phyloP scores from a whole-genome alignment of 1,140 invertebrate species.

The Musca domestica region DNA sequence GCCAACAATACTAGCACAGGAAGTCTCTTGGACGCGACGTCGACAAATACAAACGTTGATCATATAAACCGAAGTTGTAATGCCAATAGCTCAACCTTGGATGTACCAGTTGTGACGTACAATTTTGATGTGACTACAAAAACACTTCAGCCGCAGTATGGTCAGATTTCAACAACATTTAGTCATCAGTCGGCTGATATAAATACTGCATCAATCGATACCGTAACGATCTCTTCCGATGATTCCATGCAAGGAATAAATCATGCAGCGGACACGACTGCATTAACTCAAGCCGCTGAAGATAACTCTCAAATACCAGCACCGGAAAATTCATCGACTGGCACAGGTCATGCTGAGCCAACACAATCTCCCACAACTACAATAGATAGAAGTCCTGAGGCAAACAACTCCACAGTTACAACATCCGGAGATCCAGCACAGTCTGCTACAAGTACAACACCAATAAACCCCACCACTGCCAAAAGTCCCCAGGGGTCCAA shows the following conservation, averaged over 20 bases:
- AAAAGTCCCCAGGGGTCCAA: too few species aligned
- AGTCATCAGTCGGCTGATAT: background rate
- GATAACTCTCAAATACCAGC: too few species aligned
- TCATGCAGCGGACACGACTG: too few species aligned
- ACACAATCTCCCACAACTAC: background rate
- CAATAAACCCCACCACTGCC: too few species aligned
- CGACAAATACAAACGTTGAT: too few species aligned
- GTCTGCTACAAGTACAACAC: too few species aligned
- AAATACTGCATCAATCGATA: background rate
- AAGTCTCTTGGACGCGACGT: background rate
- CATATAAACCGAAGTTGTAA: background rate
- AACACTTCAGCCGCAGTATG: conserved; percentile 17
- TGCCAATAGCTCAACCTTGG: background rate
- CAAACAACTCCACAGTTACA: too few species aligned
- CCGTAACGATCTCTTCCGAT: background rate
- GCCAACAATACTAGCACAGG: background rate
- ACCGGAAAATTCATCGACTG: background rate
- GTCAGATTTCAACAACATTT: background rate
- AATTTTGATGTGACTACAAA: conserved; percentile 21
- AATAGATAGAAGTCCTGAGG: background rate
- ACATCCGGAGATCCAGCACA: too few species aligned
- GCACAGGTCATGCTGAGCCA: background rate
- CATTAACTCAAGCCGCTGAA: background rate
- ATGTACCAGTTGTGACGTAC: background rate
- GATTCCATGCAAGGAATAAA: background rate